These are phyloP conservation scores for Pseudotriccus pelzelni DNA, from an alignment of 2,797 vertebrate genomes.

Conservation along the genomic window DNA sequence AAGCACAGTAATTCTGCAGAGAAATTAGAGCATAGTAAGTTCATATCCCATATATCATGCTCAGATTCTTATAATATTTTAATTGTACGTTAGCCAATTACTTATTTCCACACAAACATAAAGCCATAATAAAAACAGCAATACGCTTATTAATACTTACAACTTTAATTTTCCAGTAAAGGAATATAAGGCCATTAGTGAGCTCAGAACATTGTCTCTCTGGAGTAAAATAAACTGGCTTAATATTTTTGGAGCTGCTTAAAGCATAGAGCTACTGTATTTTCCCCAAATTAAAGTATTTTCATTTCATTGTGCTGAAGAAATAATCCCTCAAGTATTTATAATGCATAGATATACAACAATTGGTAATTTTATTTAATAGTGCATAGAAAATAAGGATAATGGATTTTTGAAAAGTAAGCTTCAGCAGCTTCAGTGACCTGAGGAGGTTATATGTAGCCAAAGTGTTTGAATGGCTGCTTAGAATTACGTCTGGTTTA, in stretches of 20 bases:
- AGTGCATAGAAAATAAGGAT: constrained; percentile 7
- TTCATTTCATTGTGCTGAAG: constrained; percentile 21
- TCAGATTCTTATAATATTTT: neutral
- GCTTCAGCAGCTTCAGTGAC: neutral
- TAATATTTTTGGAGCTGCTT: constrained; percentile 34
- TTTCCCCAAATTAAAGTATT: constrained; percentile 24
- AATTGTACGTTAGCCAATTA: neutral
- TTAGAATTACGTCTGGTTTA: constrained; percentile 1
- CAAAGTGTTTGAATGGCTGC: neutral
- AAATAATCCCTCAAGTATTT: constrained; percentile 43
- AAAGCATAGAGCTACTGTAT: neutral
- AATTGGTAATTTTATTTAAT: constrained; percentile 34
- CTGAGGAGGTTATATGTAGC: neutral
- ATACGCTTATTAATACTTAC: constrained; percentile 24
- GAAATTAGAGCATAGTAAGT: neutral
- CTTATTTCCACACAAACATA: constrained; percentile 10
- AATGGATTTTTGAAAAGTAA: constrained; percentile 16
- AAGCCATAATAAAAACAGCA: constrained; percentile 5
- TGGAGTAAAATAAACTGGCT: constrained; percentile 34
- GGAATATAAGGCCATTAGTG: constrained; percentile 10
- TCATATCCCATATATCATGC: neutral
- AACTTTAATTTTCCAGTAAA: constrained; percentile 41
- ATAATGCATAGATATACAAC: constrained; percentile 1
- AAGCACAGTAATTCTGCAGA: neutral
- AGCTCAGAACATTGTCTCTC: constrained; percentile 3